phyloP scores from a whole-genome alignment of 2,888 invertebrate species.

The Caenorhabditis wallacei region DNA sequence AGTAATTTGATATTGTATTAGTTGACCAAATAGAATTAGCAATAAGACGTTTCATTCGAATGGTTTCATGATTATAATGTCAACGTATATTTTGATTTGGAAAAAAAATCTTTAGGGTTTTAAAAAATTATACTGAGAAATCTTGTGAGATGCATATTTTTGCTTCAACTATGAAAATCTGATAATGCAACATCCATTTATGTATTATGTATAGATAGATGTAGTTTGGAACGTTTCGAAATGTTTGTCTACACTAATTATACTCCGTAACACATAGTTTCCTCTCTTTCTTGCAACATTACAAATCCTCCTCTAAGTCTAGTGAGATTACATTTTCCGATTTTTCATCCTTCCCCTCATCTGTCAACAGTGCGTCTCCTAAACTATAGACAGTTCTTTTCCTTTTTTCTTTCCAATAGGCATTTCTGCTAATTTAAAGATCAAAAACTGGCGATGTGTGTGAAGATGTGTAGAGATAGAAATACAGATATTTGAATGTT shows the following conservation, averaged over 20 bases:
- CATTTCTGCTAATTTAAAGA: slow-evolving; percentile 24
- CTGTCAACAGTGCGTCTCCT: background rate
- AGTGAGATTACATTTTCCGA: slow-evolving; percentile 29
- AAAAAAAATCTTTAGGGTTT: too few relatives aligned
- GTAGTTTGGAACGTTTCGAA: background rate
- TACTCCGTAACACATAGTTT: slow-evolving; percentile 14
- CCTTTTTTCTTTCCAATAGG: background rate
- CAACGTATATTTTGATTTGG: too few relatives aligned
- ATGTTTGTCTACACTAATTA: background rate
- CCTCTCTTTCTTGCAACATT: slow-evolving; percentile 1
- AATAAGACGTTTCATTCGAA: background rate
- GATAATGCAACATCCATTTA: too few relatives aligned
- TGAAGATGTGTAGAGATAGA: slow-evolving; percentile 5
- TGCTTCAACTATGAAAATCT: too few relatives aligned
- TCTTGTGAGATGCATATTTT: too few relatives aligned
- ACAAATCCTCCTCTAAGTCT: slow-evolving; percentile 6
- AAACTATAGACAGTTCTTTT: slow-evolving; percentile 22
- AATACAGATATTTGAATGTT: slow-evolving; percentile 22
- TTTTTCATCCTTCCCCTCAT: background rate
- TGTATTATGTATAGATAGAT: too few relatives aligned
- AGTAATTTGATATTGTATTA: slow-evolving; percentile 10
- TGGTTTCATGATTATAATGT: too few relatives aligned
- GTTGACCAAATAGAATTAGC: background rate
- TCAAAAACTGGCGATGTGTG: slow-evolving; percentile 39
- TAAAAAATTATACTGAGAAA: too few relatives aligned